Evolutionary conservation across 92 coral and sea anemone genomes (phyloP).

Genomic region (Epizoanthus stellaris): DNA sequence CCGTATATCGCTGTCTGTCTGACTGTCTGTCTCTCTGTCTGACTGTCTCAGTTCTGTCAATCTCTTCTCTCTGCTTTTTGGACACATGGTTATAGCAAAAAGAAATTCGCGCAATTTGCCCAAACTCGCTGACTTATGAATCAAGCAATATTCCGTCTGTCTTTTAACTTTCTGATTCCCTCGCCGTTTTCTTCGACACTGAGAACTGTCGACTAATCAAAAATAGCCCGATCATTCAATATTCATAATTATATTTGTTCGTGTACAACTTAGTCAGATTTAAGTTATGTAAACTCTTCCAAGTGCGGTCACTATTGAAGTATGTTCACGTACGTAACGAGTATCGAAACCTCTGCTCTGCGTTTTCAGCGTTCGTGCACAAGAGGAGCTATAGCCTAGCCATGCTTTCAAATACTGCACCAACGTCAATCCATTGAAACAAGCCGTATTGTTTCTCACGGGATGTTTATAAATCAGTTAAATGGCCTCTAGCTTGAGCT

Average conservation of each 20-base stretch:
- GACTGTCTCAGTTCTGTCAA: neutral
- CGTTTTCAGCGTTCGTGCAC: no score
- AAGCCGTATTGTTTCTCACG: neutral
- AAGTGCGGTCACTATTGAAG: neutral
- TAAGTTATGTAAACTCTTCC: neutral
- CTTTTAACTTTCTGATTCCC: no score
- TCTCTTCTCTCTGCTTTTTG: neutral
- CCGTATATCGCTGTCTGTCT: neutral
- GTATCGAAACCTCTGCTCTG: neutral
- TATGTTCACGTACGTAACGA: neutral
- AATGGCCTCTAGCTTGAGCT: neutral
- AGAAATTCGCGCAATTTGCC: no score
- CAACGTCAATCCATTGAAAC: neutral
- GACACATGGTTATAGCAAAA: neutral
- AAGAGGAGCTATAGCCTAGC: no score
- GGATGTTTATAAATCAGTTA: neutral
- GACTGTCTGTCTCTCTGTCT: neutral
- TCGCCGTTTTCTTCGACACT: neutral
- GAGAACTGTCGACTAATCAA: neutral
- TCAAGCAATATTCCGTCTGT: no score
- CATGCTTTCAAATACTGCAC: no score
- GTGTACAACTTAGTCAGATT: neutral
- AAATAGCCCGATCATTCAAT: neutral
- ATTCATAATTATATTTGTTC: neutral
- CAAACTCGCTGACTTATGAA: no score